Evolutionary conservation across 2,888 invertebrate genomes (phyloP), one percentile per base, ranked within the genome.

Genomic region (Amblyteles armatorius): DNA sequence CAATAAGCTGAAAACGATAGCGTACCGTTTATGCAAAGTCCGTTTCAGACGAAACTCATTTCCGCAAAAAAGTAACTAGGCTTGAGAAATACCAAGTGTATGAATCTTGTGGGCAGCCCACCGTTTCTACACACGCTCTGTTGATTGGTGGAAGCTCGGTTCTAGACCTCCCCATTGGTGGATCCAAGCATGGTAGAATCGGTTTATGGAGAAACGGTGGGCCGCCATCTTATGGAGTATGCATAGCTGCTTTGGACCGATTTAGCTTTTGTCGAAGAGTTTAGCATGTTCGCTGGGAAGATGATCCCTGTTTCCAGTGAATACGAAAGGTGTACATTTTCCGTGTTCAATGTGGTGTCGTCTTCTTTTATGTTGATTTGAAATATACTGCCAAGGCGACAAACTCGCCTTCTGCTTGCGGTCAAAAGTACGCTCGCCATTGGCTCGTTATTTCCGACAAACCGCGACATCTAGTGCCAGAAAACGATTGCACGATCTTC

Each of bases 391-490:
- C 2, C 52, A 19, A 55, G 19, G 52, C 52, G 19, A 9, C 2
- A 33, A 63, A 29, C 6, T 16, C 63, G 33, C 29, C 33, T 60
- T 60, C 33, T 6, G 0, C 16, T 63, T 3, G 63, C 63, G 29
- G 33, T 55, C 52, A 19, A 19, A 48, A 48, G 52, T 9, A 19
- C 52, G 52, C 7, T 55, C 19, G 52, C 19, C 0, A 55, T 63
- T 63, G 63, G 63, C 63, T 63, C 29, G 16, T 33, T 63, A 29
- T 29, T 29, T 29, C 6, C 16, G 26, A 33, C 5, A 33, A 33
- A 33, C 16, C 29, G 63, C 33, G 33, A 16, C 63, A 63, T 63
- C 63, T 63, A 29, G 16, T n/a, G 63, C 33, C 63, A n/a, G 44
- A 4, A 29, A 29, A 7, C 63, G 33, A 33, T 63, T 57, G 16